Evolutionary conservation across 2,888 invertebrate species (phyloP).

Genomic region (Cephus pulcher): DNA sequence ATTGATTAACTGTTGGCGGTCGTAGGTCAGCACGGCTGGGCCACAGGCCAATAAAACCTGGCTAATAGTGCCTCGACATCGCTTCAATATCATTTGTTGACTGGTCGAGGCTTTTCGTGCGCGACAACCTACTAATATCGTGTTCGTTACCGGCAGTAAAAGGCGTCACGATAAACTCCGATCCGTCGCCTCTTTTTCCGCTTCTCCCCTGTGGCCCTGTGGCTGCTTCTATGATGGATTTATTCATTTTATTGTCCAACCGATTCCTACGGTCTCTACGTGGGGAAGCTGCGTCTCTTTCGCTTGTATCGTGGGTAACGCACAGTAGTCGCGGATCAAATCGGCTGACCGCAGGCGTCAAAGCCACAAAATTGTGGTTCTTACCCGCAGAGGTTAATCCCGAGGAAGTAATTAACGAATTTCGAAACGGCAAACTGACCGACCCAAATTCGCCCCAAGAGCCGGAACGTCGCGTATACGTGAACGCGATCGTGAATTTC

Average conservation of each 20-base stretch:
- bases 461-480: too few species aligned
- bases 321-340: conserved; percentile 40
- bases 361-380: conserved; percentile 30
- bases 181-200: too few species aligned
- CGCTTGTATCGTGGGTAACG: neutral
- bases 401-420: conserved; percentile 41
- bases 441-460: too few species aligned
- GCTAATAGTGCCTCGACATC: conserved; percentile 46
- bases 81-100: conserved; percentile 40
- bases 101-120: conserved; percentile 3
- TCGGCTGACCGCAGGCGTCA: conserved; percentile 27
- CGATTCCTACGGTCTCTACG: too few species aligned
- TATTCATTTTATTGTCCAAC: too few species aligned
- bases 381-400: conserved; percentile 21
- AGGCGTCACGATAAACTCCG: too few species aligned
- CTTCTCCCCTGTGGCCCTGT: too few species aligned
- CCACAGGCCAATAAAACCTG: conserved; percentile 52
- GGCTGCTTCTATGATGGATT: too few species aligned
- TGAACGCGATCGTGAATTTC: too few species aligned
- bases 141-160: too few species aligned
- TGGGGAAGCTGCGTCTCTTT: too few species aligned
- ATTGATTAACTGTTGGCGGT: conserved; percentile 63
- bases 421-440: conserved; percentile 1
- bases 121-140: neutral
- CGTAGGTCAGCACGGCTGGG: conserved; percentile 48